Evolutionary conservation across 2,797 vertebrate genomes (phyloP).

Genomic region (Epinephelus coioides): DNA sequence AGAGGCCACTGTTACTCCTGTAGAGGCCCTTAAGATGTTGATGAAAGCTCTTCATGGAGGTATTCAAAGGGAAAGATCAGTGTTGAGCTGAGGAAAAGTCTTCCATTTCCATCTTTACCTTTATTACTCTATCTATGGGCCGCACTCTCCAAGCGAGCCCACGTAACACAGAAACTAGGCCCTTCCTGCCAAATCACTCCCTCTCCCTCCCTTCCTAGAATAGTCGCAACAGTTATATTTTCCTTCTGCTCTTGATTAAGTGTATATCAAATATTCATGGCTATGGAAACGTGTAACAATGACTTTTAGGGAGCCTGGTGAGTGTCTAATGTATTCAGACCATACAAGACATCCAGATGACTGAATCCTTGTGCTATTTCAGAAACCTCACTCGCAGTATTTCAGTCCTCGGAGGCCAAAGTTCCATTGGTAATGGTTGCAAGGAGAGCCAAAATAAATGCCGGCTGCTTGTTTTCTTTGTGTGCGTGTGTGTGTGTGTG

Average conservation of each 20-base stretch:
- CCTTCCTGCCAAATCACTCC: conserved; percentile 49
- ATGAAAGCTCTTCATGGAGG: conserved; percentile 67
- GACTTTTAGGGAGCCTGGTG: conserved; percentile 68
- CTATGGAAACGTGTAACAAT: conserved; percentile 77
- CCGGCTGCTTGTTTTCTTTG: conserved; percentile 80
- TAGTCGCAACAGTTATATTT: conserved; percentile 57
- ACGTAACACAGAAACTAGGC: conserved; percentile 46
- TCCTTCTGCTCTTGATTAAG: conserved; percentile 77
- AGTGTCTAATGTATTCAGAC: conserved; percentile 76
- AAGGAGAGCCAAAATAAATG: conserved; percentile 81
- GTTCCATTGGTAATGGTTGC: conserved; percentile 75
- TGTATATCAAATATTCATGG: conserved; percentile 76
- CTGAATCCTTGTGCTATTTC: conserved; percentile 79
- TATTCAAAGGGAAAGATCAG: conserved; percentile 82
- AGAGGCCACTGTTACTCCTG: conserved; percentile 62
- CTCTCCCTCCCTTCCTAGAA: conserved; percentile 49
- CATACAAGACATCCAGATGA: conserved; percentile 72
- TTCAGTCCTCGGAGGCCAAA: conserved; percentile 71
- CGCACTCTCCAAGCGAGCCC: conserved; percentile 37
- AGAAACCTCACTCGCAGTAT: conserved; percentile 73
- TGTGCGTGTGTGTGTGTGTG: conserved; percentile 28
- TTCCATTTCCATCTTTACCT: conserved; percentile 57
- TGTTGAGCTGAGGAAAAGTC: conserved; percentile 64
- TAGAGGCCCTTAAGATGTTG: conserved; percentile 78
- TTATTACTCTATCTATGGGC: conserved; percentile 52